These are phyloP conservation scores for Mustela nigripes DNA, from an alignment of 2,113 vertebrate species.

Conservation along the genomic window DNA sequence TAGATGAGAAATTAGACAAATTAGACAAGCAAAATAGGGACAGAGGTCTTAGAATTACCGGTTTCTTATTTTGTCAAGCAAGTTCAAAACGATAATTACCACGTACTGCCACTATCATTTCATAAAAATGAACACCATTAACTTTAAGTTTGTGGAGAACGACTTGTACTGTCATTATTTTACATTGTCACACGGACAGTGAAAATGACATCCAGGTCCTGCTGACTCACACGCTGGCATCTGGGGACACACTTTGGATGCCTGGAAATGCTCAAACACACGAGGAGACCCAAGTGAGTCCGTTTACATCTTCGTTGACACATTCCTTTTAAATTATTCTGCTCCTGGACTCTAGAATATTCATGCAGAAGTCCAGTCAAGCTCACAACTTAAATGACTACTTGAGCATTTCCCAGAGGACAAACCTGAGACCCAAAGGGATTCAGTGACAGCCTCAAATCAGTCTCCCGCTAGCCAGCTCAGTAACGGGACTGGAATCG, in stretches of 20 bases:
- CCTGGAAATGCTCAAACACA: background rate
- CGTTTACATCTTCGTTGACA: background rate
- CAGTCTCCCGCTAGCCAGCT: background rate
- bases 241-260: background rate
- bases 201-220: background rate
- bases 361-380: background rate
- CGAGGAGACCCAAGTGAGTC: background rate
- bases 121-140: background rate
- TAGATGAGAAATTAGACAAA: background rate
- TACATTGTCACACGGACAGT: background rate
- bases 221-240: background rate
- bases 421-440: background rate
- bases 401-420: background rate
- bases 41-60: background rate
- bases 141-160: background rate
- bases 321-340: background rate
- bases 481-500: background rate
- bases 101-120: background rate
- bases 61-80: background rate
- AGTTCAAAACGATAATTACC: conserved; percentile 12
- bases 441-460: background rate
- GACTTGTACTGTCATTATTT: background rate
- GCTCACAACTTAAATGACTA: background rate
- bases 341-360: background rate
- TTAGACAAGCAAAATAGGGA: background rate